phyloP scores from a whole-genome alignment of 92 coral and sea anemone genomes.

The Palythoa caribaeorum region DNA sequence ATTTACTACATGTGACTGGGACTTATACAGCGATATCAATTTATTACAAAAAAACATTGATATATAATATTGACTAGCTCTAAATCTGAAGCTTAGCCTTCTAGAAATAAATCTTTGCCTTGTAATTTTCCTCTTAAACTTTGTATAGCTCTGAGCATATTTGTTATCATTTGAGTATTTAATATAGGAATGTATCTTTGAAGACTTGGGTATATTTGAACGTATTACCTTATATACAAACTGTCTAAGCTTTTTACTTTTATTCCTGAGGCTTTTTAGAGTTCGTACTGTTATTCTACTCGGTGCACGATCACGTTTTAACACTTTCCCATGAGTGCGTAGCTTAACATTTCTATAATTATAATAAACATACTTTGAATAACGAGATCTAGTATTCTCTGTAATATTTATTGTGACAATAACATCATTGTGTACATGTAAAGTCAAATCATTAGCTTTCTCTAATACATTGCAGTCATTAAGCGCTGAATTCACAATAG shows the following conservation, averaged over 20 bases:
- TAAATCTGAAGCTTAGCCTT: conserved; percentile 4
- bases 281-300: conserved; percentile 14
- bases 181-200: conserved; percentile 33
- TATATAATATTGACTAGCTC: conserved; percentile 10
- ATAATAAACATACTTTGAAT: conserved; percentile 4
- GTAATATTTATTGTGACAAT: conserved; percentile 23
- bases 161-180: neutral
- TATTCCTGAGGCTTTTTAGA: neutral
- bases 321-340: conserved; percentile 1
- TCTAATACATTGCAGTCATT: conserved; percentile 16
- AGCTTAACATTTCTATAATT: conserved; percentile 4
- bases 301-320: conserved; percentile 5
- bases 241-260: conserved; percentile 32
- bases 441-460: conserved; percentile 21
- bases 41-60: conserved; percentile 19
- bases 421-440: conserved; percentile 24
- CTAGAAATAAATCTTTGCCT: conserved; percentile 14
- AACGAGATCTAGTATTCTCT: conserved; percentile 6
- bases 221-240: conserved; percentile 7
- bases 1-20: conserved; percentile 21
- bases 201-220: conserved; percentile 32
- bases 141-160: conserved; percentile 1
- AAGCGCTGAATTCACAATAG: conserved; percentile 23
- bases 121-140: conserved; percentile 30
- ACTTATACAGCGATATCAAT: conserved; percentile 28